A percentile compares a stretch with the other conserved stretches of the same genome.
Conservation (phyloP, 2,888 invertebrate species). For the Nephrotoma flavescens region DNA sequence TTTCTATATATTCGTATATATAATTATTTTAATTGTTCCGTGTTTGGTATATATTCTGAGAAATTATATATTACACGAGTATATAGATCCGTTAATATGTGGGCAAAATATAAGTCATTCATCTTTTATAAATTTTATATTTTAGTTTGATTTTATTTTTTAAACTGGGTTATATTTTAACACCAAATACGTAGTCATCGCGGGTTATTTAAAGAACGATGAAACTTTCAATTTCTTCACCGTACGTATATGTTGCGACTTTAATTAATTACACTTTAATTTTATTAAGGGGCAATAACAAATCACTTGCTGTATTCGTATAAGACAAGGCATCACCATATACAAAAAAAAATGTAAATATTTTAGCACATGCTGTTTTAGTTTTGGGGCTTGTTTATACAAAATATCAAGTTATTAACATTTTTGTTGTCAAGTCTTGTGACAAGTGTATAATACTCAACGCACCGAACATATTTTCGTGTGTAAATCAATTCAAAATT, state of each 20-base stretch:
- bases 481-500: background rate
- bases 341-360: background rate
- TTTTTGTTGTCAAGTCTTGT: background rate
- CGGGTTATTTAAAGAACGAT: background rate
- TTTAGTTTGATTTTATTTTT: background rate
- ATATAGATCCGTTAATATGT: background rate
- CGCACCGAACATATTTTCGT: background rate
- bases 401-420: background rate
- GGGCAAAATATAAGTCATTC: background rate
- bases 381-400: background rate
- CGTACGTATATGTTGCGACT: background rate
- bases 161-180: background rate
- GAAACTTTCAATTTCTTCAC: background rate
- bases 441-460: background rate
- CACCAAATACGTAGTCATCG: background rate
- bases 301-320: too few species aligned
- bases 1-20: background rate
- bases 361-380: background rate
- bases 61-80: background rate
- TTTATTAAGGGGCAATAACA: too few species aligned
- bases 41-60: background rate
- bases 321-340: background rate
- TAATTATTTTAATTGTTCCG: background rate
- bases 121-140: background rate
- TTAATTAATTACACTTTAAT: background rate